Evolutionary conservation across 2,888 invertebrate species (phyloP).

Genomic region (Timandra comae): DNA sequence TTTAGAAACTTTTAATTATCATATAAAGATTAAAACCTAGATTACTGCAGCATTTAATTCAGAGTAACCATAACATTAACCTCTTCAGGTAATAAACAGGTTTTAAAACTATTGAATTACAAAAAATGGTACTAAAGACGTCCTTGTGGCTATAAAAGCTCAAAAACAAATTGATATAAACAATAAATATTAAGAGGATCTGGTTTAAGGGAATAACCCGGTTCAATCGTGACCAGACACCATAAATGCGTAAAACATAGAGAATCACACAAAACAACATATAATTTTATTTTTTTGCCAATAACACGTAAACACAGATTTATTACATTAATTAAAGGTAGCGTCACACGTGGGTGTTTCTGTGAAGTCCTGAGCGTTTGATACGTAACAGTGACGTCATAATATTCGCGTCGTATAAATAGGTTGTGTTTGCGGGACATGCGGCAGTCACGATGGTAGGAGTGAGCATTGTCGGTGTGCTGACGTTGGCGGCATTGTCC

Average conservation of each 20-base stretch:
- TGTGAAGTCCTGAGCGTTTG: conserved; percentile 35
- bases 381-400: conserved; percentile 40
- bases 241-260: too few species aligned
- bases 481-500: conserved; percentile 43
- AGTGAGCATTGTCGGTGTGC: conserved; percentile 47
- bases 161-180: too few species aligned
- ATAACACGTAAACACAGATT: too few species aligned
- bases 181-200: too few species aligned
- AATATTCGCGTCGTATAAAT: conserved; percentile 63
- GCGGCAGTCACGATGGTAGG: conserved; percentile 66
- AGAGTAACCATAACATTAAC: too few species aligned
- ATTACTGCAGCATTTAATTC: too few species aligned
- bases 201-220: conserved; percentile 64
- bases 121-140: neutral
- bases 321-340: too few species aligned
- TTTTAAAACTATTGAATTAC: neutral
- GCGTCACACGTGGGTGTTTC: conserved; percentile 53
- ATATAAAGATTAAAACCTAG: too few species aligned
- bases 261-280: too few species aligned
- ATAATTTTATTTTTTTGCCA: too few species aligned
- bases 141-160: neutral
- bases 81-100: too few species aligned
- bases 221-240: conserved; percentile 43
- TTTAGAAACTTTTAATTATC: too few species aligned
- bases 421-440: conserved; percentile 53